Evolutionary conservation across 2,888 invertebrate genomes (phyloP), one percentile per base, ranked within the genome.

Genomic region (Drosophila barbarae): DNA sequence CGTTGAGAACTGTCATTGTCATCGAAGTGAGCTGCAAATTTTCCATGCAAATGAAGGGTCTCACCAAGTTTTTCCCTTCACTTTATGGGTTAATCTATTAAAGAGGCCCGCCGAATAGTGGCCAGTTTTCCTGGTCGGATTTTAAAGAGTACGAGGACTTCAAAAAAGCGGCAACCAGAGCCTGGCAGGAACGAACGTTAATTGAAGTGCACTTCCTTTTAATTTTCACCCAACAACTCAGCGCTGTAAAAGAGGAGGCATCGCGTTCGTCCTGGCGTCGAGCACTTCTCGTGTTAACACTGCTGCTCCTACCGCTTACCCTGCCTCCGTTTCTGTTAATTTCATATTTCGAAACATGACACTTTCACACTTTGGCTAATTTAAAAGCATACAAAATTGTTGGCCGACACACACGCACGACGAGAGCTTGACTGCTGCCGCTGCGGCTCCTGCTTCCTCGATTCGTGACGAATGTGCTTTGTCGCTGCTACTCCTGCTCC

Each of bases 331-430:
- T 52, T 64, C 59, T 71, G 76, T 81, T 83, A 86, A 87, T 86
- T 81, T 83, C 84, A 85, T 84, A 85, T 85, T 82, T 71, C 74
- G 82, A 81, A 84, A 86, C 87, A 86, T 86, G 87, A 82, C 85
- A 86, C 86, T 86, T 86, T 87, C 85, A 86, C 85, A 87, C 85
- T 85, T 86, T 77, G 74, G 78, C 86, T 86, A 85, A 84, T 87
- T 86, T 81, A 74, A 85, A 82, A 86, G 86, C 83, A 84, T 76
- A 86, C 86, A 82, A 86, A 84, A 85, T 70, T 77, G 71, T 60
- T 77, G 78, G 64, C 59, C 70, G 64, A 69, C 82, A 77, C 84
- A 83, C 84, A 83, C 84, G 81, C 84, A 74, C 84, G 63, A 58
- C 49, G 49, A 57, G 47, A 54, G 59, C 47, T 60, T 60, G 38